Evolutionary conservation across 23 tunicate species (phyloP).

Genomic region (Diplosoma virens): DNA sequence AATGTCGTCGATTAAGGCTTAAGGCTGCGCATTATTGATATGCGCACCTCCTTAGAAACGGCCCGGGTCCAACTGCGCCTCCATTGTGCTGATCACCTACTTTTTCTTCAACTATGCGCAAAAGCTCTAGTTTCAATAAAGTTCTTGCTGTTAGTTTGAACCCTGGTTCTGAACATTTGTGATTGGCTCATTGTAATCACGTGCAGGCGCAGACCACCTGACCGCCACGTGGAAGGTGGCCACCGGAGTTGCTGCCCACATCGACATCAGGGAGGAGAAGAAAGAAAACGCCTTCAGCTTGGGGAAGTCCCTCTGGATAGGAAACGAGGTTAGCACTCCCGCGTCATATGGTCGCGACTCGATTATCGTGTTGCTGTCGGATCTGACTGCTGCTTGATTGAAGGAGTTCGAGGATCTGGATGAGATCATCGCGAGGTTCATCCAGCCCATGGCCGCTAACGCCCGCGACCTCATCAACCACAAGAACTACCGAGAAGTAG

Average conservation of each 20-base stretch:
- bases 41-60: too few relatives aligned
- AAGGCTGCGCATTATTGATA: too few relatives aligned
- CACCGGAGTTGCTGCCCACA: slow-evolving; percentile 81
- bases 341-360: not conserved
- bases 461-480: slow-evolving; percentile 88
- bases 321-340: slow-evolving; percentile 94
- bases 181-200: too few relatives aligned
- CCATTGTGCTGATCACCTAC: too few relatives aligned
- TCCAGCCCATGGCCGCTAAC: slow-evolving; percentile 99
- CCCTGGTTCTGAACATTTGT: too few relatives aligned
- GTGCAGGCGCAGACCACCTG: slow-evolving; percentile 80
- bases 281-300: slow-evolving; percentile 94
- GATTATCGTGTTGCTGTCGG: not conserved
- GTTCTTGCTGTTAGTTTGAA: too few relatives aligned
- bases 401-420: slow-evolving; percentile 98
- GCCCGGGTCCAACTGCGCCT: too few relatives aligned
- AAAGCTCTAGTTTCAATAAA: too few relatives aligned
- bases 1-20: too few relatives aligned
- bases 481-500: slow-evolving; percentile 85
- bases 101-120: too few relatives aligned
- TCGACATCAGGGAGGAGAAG: slow-evolving; percentile 82
- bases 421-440: slow-evolving; percentile 92
- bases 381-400: not conserved
- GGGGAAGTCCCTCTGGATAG: slow-evolving; percentile 84
- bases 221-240: slow-evolving; percentile 96